Base-by-base conservation (phyloP, 2,797 vertebrate genomes). In the Anolis apletophallus region DNA sequence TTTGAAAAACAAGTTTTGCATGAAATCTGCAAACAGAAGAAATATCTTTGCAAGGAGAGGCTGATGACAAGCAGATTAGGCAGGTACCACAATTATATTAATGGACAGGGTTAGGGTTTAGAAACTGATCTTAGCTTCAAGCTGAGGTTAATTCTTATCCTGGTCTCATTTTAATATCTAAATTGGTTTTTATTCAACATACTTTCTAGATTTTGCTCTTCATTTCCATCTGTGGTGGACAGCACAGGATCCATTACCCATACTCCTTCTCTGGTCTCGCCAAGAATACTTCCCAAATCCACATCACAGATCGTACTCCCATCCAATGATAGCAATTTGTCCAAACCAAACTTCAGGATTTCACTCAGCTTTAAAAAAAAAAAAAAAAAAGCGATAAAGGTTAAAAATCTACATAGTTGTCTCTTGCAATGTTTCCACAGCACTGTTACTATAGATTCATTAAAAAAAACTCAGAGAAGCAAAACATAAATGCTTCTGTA, bases 281-380 rank as follows among this genome's bases (percentile, higher is more conserved):
- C 98, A 52, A 99, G 97, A 85, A 99, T 97, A 82, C 94, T 95
- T 90, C 95, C 95, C 86, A 99, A 94, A 77, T 97, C 96, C 91
- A 98, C 95, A 5, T 98, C 97, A 91, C 96, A 96, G 64, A 98
- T 12, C 0, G 97, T 97, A 93, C 97, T 98, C 84, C 98, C 97
- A 6, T 98, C 97, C 1, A 97, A 97, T 0, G 97, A 97, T 32
- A 99, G 91, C 40, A 99, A 95, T 87, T 98, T 98, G 94, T 98
- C 97, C 86, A 99, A 94, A 55, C 98, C 98, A 36, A 98, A 98
- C 95, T 98, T 98, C 91, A 99, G 94, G 93, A 99, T 98, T 93
- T 98, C 98, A 74, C 96, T 97, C 54, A 99, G 94, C 98, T 99
- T 94, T 80, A 7, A 59, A 88, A 90, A 1, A 87, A 81, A 89